Conservation (phyloP, 2,797 vertebrate genomes). For the Pitangus sulphuratus region DNA sequence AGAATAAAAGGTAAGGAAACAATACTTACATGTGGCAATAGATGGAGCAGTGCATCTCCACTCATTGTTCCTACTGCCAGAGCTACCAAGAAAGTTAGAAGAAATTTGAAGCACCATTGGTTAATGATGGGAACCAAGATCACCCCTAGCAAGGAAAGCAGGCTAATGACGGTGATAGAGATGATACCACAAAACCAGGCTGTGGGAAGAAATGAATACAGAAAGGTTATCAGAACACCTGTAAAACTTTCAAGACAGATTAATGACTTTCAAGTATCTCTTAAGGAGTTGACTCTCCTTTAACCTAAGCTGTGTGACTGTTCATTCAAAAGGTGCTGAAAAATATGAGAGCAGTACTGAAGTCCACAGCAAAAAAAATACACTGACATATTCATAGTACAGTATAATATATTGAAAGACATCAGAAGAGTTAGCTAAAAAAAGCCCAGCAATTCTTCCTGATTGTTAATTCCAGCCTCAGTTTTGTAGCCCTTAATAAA, state of each 20-base stretch:
- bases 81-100: conserved; percentile 97
- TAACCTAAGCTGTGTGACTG: not conserved
- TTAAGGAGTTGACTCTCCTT: not conserved
- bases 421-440: not conserved
- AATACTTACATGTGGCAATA: conserved; percentile 92
- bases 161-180: conserved; percentile 97
- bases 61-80: conserved; percentile 97
- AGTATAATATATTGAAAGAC: not conserved
- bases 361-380: not conserved
- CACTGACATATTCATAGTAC: not conserved
- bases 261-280: not conserved
- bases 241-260: not conserved
- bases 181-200: conserved; percentile 94
- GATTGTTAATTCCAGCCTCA: not conserved
- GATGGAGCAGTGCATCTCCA: conserved; percentile 95
- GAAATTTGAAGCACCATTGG: conserved; percentile 97
- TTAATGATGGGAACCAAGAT: conserved; percentile 96
- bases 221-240: conserved; percentile 43
- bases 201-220: conserved; percentile 68
- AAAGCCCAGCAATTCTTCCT: not conserved
- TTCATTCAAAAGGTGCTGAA: not conserved
- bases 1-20: not conserved
- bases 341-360: not conserved
- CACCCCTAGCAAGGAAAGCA: conserved; percentile 95
- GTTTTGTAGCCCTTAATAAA: not conserved